phyloP scores from a whole-genome alignment of 2,113 vertebrate genomes.

The Chauna torquata region DNA sequence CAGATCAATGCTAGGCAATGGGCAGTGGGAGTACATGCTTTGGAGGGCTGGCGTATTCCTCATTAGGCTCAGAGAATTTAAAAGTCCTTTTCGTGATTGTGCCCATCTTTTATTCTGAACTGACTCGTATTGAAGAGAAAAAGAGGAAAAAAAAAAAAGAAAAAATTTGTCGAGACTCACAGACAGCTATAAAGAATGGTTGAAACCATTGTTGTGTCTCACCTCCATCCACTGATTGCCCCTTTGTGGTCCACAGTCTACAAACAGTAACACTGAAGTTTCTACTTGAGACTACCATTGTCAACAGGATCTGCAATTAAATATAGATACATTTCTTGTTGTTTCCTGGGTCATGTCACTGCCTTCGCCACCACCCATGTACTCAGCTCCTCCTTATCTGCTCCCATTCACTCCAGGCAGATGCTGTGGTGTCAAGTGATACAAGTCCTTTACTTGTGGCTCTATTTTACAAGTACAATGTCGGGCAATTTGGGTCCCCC shows the following conservation, averaged over 20 bases:
- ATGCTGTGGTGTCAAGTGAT: fast-evolving
- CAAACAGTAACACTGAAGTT: background rate
- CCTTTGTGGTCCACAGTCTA: background rate
- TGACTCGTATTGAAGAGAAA: background rate
- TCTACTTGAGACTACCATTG: background rate
- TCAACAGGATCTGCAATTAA: background rate
- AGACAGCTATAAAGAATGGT: background rate
- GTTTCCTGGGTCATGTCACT: background rate
- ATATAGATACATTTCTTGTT: background rate
- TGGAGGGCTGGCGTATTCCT: background rate
- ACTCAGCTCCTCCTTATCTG: background rate
- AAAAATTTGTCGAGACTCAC: background rate
- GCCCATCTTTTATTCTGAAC: background rate
- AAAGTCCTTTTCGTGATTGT: background rate
- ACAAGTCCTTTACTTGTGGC: background rate
- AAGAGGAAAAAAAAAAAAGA: background rate
- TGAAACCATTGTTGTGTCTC: background rate
- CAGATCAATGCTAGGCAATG: no score
- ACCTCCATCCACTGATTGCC: background rate
- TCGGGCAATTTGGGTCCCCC: fast-evolving
- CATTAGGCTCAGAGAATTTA: background rate
- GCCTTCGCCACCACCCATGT: background rate
- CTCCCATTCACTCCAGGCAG: background rate
- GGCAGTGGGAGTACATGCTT: fast-evolving
- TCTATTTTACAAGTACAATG: fast-evolving